These are phyloP conservation scores for Catharus bicknelli DNA, from an alignment of 2,113 vertebrate species.

Conservation along the genomic window DNA sequence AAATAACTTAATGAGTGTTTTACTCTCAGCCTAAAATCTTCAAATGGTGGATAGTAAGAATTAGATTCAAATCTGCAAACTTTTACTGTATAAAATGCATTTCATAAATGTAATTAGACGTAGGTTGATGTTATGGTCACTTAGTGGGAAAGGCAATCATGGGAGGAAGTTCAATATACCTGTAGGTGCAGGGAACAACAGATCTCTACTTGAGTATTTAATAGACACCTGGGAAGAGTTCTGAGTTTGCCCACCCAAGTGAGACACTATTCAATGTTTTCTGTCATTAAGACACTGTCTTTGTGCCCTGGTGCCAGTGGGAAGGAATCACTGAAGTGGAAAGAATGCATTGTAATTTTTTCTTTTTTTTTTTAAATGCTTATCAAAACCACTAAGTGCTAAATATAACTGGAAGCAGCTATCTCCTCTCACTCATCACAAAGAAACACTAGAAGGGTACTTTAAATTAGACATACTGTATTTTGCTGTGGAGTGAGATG, in stretches of 20 bases:
- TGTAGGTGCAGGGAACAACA: background rate
- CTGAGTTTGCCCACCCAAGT: background rate
- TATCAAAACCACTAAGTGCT: background rate
- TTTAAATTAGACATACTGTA: background rate
- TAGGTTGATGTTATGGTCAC: background rate
- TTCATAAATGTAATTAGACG: background rate
- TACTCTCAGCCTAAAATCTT: background rate
- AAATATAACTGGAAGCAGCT: background rate
- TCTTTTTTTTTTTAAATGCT: background rate
- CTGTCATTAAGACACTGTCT: background rate
- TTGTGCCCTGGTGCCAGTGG: background rate
- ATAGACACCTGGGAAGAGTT: background rate
- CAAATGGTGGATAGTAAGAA: background rate
- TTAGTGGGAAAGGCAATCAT: background rate
- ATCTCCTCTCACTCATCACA: background rate
- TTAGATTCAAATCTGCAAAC: background rate
- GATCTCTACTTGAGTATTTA: background rate
- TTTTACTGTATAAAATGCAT: background rate
- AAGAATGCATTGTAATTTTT: background rate
- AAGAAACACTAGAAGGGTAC: background rate
- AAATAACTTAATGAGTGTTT: background rate
- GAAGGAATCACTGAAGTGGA: background rate
- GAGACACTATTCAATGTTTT: background rate
- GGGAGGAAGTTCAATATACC: background rate
- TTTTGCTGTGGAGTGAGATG: background rate